Percentiles rank a stretch among this genome's conserved stretches.
These are phyloP conservation scores for Laspeyria flexula DNA, from an alignment of 2,888 invertebrate genomes.

Conservation along the genomic window DNA sequence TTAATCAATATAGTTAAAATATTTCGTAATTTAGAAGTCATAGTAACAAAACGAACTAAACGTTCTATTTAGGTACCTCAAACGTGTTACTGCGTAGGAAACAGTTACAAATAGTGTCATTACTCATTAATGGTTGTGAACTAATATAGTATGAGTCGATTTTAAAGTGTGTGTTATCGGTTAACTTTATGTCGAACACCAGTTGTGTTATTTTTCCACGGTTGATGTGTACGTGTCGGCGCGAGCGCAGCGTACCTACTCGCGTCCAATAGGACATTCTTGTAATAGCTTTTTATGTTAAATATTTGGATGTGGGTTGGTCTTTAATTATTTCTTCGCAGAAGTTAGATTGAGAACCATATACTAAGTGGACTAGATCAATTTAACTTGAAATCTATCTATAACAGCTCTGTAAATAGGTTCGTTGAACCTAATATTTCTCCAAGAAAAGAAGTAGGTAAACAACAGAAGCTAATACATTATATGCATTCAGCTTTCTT, in stretches of 20 bases:
- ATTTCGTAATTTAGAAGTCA: too few relatives aligned
- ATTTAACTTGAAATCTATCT: neutral
- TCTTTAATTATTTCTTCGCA: neutral
- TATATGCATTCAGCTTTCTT: neutral
- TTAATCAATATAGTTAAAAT: too few relatives aligned
- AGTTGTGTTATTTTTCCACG: constrained; percentile 60
- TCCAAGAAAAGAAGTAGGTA: neutral
- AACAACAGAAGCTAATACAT: neutral
- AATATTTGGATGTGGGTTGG: constrained; percentile 4
- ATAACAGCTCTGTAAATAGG: too few relatives aligned
- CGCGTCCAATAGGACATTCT: constrained; percentile 1
- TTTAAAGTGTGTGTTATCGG: constrained; percentile 64
- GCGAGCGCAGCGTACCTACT: constrained; percentile 4
- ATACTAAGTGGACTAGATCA: neutral
- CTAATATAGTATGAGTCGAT: constrained; percentile 47
- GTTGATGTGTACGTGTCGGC: constrained; percentile 34
- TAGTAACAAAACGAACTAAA: neutral
- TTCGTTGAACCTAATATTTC: too few relatives aligned
- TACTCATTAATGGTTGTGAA: constrained; percentile 34
- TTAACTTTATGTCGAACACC: constrained; percentile 62
- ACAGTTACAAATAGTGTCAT: constrained; percentile 12
- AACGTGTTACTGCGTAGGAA: neutral
- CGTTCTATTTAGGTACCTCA: neutral
- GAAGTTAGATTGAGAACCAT: neutral
- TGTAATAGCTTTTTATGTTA: constrained; percentile 2